phyloP scores from a whole-genome alignment of 2,888 invertebrate genomes.

The Neoascia interrupta region DNA sequence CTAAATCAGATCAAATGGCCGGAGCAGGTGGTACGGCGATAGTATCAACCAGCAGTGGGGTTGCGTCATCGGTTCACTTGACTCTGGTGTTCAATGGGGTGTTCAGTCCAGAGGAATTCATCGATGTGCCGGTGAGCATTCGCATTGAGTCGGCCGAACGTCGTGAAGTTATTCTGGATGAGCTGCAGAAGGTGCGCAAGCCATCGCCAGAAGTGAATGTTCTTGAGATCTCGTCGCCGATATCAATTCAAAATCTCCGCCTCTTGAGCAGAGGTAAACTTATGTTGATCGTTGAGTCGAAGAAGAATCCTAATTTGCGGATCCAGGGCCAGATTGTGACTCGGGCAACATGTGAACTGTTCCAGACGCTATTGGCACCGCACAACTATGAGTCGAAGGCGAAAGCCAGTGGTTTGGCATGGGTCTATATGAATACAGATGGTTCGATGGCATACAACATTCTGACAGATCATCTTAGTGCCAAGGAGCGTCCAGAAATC shows the following conservation, averaged over 20 bases:
- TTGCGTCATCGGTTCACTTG: slow-evolving; percentile 89
- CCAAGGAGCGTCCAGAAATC: slow-evolving; percentile 83
- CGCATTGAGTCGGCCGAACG: slow-evolving; percentile 86
- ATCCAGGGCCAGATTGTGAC: slow-evolving; percentile 87
- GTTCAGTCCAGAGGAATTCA: slow-evolving; percentile 83
- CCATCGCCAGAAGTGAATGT: slow-evolving; percentile 88
- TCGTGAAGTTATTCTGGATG: slow-evolving; percentile 87
- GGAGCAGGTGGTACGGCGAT: slow-evolving; percentile 92
- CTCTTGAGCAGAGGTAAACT: slow-evolving; percentile 89
- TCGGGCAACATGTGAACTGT: slow-evolving; percentile 89
- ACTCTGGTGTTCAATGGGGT: slow-evolving; percentile 91
- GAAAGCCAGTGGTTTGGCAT: slow-evolving; percentile 85
- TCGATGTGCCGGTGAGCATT: slow-evolving; percentile 86
- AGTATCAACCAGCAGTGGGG: slow-evolving; percentile 89
- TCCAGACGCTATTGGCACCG: slow-evolving; percentile 85
- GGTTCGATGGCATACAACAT: slow-evolving; percentile 90
- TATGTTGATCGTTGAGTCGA: slow-evolving; percentile 85
- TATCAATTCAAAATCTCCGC: slow-evolving; percentile 87
- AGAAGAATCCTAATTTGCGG: slow-evolving; percentile 83
- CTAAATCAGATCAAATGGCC: slow-evolving; percentile 82
- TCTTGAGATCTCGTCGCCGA: slow-evolving; percentile 88
- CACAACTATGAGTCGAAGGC: slow-evolving; percentile 80
- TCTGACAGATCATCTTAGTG: slow-evolving; percentile 84
- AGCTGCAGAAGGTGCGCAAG: slow-evolving; percentile 85
- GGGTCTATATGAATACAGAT: slow-evolving; percentile 89